Evolutionary conservation across 2,113 vertebrate genomes (phyloP).

Genomic region (Fukomys damarensis): DNA sequence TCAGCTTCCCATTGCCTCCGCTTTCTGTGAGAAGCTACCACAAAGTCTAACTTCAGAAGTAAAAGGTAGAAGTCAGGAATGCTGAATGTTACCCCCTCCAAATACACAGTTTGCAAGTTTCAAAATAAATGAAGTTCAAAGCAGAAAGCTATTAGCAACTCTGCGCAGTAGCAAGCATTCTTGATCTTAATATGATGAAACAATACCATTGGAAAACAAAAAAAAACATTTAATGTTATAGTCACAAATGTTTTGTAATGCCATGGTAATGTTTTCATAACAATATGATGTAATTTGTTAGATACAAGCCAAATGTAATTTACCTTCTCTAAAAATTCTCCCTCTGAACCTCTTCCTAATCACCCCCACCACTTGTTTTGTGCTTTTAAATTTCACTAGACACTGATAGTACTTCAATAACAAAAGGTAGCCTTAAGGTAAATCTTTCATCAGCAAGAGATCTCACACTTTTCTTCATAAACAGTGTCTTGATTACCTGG

Average conservation of each 20-base stretch:
- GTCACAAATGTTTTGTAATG: constrained; percentile 66
- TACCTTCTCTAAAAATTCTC: constrained; percentile 33
- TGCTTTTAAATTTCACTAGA: constrained; percentile 40
- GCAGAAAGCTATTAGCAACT: constrained; percentile 45
- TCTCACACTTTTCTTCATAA: neutral
- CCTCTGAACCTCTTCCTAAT: neutral
- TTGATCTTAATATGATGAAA: constrained; percentile 67
- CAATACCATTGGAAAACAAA: constrained; percentile 53
- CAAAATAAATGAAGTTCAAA: constrained; percentile 51
- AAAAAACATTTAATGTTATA: constrained; percentile 15
- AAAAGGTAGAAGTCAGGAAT: neutral
- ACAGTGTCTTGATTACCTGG: neutral
- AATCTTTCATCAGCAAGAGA: constrained; percentile 57
- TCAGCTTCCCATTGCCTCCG: neutral
- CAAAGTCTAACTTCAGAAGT: neutral
- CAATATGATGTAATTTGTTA: constrained; percentile 33
- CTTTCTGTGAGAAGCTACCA: neutral
- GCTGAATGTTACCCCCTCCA: neutral
- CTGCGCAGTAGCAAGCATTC: constrained; percentile 26
- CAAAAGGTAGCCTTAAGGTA: constrained; percentile 55
- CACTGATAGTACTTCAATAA: constrained; percentile 26
- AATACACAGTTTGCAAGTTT: constrained; percentile 20
- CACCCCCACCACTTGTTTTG: constrained; percentile 3
- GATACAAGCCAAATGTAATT: constrained; percentile 24
- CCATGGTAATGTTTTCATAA: constrained; percentile 68